A percentile compares a stretch with the other conserved stretches of the same genome.
Evolutionary conservation across 2,888 invertebrate species (phyloP).

Genomic region (Oxycera nigricornis): DNA sequence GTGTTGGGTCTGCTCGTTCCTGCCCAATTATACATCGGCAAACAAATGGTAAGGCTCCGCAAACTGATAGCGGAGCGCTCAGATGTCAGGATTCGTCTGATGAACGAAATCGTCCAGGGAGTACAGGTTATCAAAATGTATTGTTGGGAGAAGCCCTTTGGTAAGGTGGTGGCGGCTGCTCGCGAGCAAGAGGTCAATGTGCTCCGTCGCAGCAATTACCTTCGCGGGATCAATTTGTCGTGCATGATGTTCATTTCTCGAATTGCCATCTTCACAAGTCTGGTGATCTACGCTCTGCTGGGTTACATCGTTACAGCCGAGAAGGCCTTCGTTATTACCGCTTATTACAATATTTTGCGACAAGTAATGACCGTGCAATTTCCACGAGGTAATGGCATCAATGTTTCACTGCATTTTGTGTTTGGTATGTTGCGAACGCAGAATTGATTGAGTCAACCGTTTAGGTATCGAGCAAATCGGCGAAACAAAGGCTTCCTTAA

Average conservation of each 20-base stretch:
- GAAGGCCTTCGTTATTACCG: slow-evolving; percentile 85
- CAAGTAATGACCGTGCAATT: slow-evolving; percentile 88
- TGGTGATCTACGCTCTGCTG: slow-evolving; percentile 76
- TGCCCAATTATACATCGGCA: slow-evolving; percentile 78
- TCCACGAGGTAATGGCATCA: slow-evolving; percentile 72
- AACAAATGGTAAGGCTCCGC: slow-evolving; percentile 76
- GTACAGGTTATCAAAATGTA: slow-evolving; percentile 96
- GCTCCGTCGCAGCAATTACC: slow-evolving; percentile 74
- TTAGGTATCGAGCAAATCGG: slow-evolving; percentile 70
- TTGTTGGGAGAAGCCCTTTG: slow-evolving; percentile 91
- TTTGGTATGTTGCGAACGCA: not conserved
- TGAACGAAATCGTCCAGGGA: slow-evolving; percentile 89
- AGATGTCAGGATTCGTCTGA: slow-evolving; percentile 87
- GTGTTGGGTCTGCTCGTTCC: slow-evolving; percentile 72
- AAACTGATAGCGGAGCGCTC: slow-evolving; percentile 81
- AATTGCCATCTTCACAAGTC: slow-evolving; percentile 83
- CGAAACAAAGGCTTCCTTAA: slow-evolving; percentile 69
- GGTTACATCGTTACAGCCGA: slow-evolving; percentile 80
- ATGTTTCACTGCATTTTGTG: not conserved
- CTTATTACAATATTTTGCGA: slow-evolving; percentile 85
- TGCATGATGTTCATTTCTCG: slow-evolving; percentile 90
- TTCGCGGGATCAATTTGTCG: slow-evolving; percentile 78
- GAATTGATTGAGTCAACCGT: too few species aligned
- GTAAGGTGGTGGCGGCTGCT: slow-evolving; percentile 73
- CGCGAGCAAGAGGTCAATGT: slow-evolving; percentile 62